Base-by-base conservation (phyloP, 2,797 vertebrate genomes). In the Spinibarbus caldwelli region DNA sequence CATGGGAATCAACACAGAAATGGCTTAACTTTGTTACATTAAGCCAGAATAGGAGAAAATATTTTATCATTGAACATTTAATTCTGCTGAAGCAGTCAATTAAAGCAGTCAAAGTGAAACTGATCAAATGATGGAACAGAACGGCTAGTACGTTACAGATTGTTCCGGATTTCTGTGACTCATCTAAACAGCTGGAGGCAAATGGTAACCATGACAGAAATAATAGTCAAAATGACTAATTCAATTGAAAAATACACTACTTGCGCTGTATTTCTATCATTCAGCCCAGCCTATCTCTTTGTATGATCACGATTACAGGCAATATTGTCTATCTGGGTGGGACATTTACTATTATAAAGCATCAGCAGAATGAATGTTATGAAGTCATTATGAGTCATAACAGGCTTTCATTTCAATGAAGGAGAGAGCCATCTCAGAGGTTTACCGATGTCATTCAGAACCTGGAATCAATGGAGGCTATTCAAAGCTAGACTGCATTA, bases 141-240 rank as follows among this genome's bases (percentile, higher is more conserved):
- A 77, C 0, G 31, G 10, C 47, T 34, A 1, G 19, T 4, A 66
- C 1, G 2, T 68, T 54, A 68, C 62, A 70, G 36, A 84, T 5
- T n/a, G 47, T 84, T 70, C 26, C 2, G 3, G 73, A 70, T 29
- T n/a, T 59, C 31, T 49, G 59, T 83, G 82, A 83, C 52, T 67
- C 72, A 83, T 67, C 64, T 41, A 19, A 78, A 78, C 52, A 45
- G 47, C 75, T 78, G 26, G 4, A 78, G 49, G 75, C 64, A 23
- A 78, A 68, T 23, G 45, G 49, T 45, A 71, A 78, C 66, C 26
- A 84, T 70, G 75, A 66, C 36, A 70, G 64, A 59, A 70, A 78
- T 71, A 84, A 78, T 26, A 59, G 19, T 84, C 36, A 11, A 84
- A 68, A 71, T 84, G 75, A 84, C 64, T 78, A 66, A 78, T 36